Base-by-base conservation (phyloP, 2,113 vertebrate species). In the Callospermophilus lateralis region DNA sequence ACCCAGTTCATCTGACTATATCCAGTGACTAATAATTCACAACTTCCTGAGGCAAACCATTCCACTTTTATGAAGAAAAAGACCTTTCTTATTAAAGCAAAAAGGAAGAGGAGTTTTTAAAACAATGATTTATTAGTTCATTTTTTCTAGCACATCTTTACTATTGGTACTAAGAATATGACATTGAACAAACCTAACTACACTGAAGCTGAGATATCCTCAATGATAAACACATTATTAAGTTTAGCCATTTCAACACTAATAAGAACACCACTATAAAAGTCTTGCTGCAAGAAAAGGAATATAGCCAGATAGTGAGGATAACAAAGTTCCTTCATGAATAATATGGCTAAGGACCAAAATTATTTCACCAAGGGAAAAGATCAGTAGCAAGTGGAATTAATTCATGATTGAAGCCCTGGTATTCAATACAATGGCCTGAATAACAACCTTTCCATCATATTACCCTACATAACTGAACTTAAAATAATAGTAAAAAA, bases 261-360 rank as follows among this genome's bases (percentile, higher is more conserved):
- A 89, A 72, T 55, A 72, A 90, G 22, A 92, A 12, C 26, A 70
- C 8, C 81, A 48, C 51, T 80, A 53, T 55, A 48, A 48, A 95
- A 94, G 42, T 37, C 28, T 37, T 84, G 2, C 45, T 79, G 53
- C 22, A 93, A 84, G 63, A 74, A 73, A 37, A 76, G 20, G 34
- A 91, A 77, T 84, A 16, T 8, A 58, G 32, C 26, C 77, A 77
- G 32, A 67, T 77, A 34, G 3, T 34, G n/a, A 88, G 9, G 17
- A 63, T 77, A 92, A 76, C 6, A 94, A 95, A 78, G 15, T 37
- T 90, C 89, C 72, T 76, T 95, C 74, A 61, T 83, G 22, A 89
- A 92, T 83, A 97, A 86, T 45, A 84, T 8, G 90, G 37, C 26
- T 32, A 77, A 37, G 42, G 61, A 67, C 32, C 61, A 94, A 90